Base-by-base conservation (phyloP, 2,113 vertebrate species). In the Grallaria varia region DNA sequence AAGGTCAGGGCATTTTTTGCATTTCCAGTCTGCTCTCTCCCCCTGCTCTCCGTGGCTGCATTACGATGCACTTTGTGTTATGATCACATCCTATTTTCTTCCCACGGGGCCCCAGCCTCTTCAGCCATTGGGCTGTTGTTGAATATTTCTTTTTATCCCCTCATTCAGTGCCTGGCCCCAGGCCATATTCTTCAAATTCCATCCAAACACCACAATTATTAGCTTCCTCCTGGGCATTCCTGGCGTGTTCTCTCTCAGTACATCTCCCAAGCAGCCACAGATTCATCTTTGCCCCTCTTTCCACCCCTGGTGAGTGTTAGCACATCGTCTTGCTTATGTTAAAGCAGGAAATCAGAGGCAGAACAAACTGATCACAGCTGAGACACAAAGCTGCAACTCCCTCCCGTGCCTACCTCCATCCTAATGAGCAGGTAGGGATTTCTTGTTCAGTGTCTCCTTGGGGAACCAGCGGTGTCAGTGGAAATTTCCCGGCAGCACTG, bases 151-250 rank as follows among this genome's bases (percentile, higher is more conserved):
- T 94, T 87, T 93, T 92, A 95, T 95, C 95, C 91, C 80, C 66
- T 92, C 49, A 52, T 95, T 95, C 96, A 79, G 84, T 9, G 0
- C 44, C 60, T 72, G 84, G 84, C 96, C 94, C 66, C 84, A 50
- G 84, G 94, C 89, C 69, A 45, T 96, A 91, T 92, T 95, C 91
- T 78, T 95, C 91, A 95, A 89, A 97, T 96, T 96, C 96, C 96
- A 95, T 79, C 89, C 77, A 64, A 96, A 94, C 64, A 0, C 93
- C 89, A 87, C 93, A 94, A 82, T 96, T 96, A 95, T 95, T 91
- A 92, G 89, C 91, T 94, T 91, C 81, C 95, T 96, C 90, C 84
- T 87, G 95, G 93, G 94, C 87, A 84, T 97, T 96, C 84, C 69
- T 87, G 77, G 73, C 64, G 22, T 75, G 64, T 97, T 90, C 94